Percentiles rank a stretch among this genome's conserved stretches.
Conservation (phyloP, 64 coral and sea anemone genomes). For the Porites lutea region DNA sequence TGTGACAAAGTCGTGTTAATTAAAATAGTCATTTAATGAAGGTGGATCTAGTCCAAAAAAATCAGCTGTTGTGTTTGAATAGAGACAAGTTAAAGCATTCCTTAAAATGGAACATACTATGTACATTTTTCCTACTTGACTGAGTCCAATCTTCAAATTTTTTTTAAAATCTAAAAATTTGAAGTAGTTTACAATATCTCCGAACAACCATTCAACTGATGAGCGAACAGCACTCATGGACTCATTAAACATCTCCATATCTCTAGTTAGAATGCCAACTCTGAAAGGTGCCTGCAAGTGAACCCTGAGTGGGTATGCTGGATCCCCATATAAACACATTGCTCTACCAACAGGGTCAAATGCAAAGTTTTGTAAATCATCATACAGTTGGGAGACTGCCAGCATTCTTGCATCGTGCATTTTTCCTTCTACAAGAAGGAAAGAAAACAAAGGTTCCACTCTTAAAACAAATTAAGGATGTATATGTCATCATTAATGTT, state of each 20-base stretch:
- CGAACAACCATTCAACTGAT: conserved; percentile 15
- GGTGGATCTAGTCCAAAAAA: conserved; percentile 62
- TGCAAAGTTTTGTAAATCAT: conserved; percentile 60
- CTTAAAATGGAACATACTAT: conserved; percentile 56
- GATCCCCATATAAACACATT: conserved; percentile 48
- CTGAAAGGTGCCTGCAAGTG: conserved; percentile 26
- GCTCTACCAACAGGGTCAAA: conserved; percentile 56
- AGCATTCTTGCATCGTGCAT: conserved; percentile 57
- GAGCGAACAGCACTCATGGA: conserved; percentile 30
- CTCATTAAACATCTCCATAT: conserved; percentile 58
- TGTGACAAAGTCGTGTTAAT: conserved; percentile 59
- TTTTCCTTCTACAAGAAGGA: conserved; percentile 50
- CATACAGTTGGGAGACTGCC: conserved; percentile 47
- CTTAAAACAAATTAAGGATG: conserved; percentile 35
- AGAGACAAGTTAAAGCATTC: conserved; percentile 47
- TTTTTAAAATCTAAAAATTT: conserved; percentile 21
- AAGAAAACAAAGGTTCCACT: conserved; percentile 19
- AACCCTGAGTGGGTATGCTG: conserved; percentile 45
- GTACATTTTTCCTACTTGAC: conserved; percentile 21
- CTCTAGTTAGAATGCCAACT: conserved; percentile 46
- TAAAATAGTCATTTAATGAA: conserved; percentile 60
- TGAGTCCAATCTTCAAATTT: conserved; percentile 12
- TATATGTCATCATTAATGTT: conserved; percentile 47
- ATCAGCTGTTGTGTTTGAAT: conserved; percentile 54
- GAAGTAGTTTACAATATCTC: conserved; percentile 23